phyloP scores from a whole-genome alignment of 2,888 invertebrate genomes.

The Ligdia adustata region DNA sequence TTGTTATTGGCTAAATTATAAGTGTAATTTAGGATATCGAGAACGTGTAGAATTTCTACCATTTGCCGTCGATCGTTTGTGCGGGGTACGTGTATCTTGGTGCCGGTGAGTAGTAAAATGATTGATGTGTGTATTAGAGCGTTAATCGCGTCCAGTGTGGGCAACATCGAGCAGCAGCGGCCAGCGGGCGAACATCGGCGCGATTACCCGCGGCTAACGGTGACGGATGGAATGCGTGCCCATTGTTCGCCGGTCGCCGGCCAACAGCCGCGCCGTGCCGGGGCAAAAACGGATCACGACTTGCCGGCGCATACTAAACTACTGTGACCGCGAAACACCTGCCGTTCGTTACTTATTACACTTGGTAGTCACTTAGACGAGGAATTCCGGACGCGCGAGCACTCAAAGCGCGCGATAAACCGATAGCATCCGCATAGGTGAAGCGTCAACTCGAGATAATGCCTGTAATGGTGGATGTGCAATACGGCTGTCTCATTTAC shows the following conservation, averaged over 20 bases:
- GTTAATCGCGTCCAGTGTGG: slow-evolving; percentile 15
- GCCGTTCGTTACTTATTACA: slow-evolving; percentile 40
- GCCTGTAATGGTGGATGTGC: neutral
- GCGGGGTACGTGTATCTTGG: neutral
- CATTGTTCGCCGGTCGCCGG: slow-evolving; percentile 66
- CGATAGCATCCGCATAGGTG: slow-evolving; percentile 6
- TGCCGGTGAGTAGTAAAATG: slow-evolving; percentile 17
- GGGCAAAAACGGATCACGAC: slow-evolving; percentile 68
- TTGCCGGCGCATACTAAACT: slow-evolving; percentile 62
- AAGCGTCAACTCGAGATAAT: slow-evolving; percentile 8
- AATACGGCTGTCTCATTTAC: slow-evolving; percentile 9
- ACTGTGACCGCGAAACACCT: slow-evolving; percentile 51
- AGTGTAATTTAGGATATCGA: too few relatives aligned
- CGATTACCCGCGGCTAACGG: slow-evolving; percentile 75
- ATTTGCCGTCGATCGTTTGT: neutral
- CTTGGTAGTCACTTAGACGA: slow-evolving; percentile 22
- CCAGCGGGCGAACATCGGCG: slow-evolving; percentile 53
- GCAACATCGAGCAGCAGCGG: slow-evolving; percentile 5
- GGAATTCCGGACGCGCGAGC: slow-evolving; percentile 29
- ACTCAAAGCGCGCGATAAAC: neutral
- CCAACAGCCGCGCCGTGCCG: slow-evolving; percentile 30
- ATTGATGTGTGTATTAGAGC: slow-evolving; percentile 21
- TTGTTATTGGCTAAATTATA: too few relatives aligned
- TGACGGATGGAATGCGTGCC: slow-evolving; percentile 73
- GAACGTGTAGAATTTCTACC: too few relatives aligned